phyloP scores from a whole-genome alignment of 2,888 invertebrate species.

The Drosophila cognata region DNA sequence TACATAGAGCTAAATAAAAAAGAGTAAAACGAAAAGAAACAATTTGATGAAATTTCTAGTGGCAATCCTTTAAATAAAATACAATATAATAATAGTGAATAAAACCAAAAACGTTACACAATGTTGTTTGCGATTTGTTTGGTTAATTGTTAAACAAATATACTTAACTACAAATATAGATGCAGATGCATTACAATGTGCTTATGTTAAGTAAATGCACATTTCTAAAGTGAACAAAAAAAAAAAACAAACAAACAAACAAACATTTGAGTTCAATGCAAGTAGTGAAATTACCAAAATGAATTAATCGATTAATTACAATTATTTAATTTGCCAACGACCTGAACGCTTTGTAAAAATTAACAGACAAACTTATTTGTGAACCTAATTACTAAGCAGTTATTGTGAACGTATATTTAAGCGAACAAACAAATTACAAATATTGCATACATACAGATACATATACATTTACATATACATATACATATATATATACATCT shows the following conservation, averaged over 20 bases:
- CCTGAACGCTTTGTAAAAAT: conserved; percentile 73
- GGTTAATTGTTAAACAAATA: conserved; percentile 69
- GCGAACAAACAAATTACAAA: conserved; percentile 62
- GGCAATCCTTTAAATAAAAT: conserved; percentile 57
- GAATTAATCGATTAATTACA: conserved; percentile 24
- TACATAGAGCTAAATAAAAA: conserved; percentile 35
- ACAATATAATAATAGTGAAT: conserved; percentile 18
- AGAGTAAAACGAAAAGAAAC: conserved; percentile 22
- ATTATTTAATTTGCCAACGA: conserved; percentile 66
- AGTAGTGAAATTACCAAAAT: conserved; percentile 55
- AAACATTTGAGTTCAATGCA: conserved; percentile 40
- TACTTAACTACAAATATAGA: conserved; percentile 29
- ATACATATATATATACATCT: conserved; percentile 48
- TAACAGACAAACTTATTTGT: conserved; percentile 53
- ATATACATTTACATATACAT: conserved; percentile 44
- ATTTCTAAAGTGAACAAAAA: conserved; percentile 38
- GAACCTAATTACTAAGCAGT: conserved; percentile 71
- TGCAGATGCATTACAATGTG: conserved; percentile 24
- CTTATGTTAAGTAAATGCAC: conserved; percentile 57
- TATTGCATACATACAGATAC: conserved; percentile 44
- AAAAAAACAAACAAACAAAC: neutral
- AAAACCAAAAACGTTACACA: conserved; percentile 42
- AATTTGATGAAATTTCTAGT: conserved; percentile 57
- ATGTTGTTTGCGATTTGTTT: conserved; percentile 74
- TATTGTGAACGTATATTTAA: conserved; percentile 76